Base-by-base conservation (phyloP, 2,797 vertebrate genomes). In the Tinamus major region DNA sequence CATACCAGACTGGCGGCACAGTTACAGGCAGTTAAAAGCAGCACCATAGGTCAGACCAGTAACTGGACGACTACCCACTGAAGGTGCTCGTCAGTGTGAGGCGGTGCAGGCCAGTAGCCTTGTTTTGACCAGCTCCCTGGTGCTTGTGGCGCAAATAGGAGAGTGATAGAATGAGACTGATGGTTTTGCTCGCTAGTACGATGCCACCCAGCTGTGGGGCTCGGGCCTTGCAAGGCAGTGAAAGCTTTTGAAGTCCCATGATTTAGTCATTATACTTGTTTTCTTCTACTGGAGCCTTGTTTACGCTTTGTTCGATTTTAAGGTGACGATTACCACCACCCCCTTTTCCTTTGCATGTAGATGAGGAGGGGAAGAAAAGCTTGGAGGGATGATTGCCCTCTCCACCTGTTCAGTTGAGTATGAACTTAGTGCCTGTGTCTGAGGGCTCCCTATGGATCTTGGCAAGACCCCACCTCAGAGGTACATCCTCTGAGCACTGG, bases 41-140 rank as follows among this genome's bases (percentile, higher is more conserved):
- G 9, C 31, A 78, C 26, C 0, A 8, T 39, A 42, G 61, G 59
- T 67, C 85, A 80, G 81, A 63, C 62, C 75, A 84, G 69, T 75
- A 79, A 85, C 79, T 85, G 93, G 94, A 88, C 75, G 75, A 83
- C 91, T 82, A 86, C 71, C 82, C 2, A 0, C 69, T 69, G 85
- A 89, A 88, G 83, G 88, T 80, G 64, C 81, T 94, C 80, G 72
- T n/a, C 1, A 6, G 62, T 65, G 87, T 91, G 90, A 81, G 0
- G 9, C 42, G 80, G n/a, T 55, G 67, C 79, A 87, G 77, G 63
- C 85, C 1, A 1, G 90, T 96, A 93, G 90, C 91, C 87, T 93
- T 95, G 91, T 87, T 94, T 51, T 92, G 87, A 76, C 75, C 87
- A 89, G 81, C 78, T 89, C 51, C 79, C 87, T 89, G 84, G 78